Conservation (phyloP, 2,797 vertebrate genomes). For the Sebastiscus albofasciatus region DNA sequence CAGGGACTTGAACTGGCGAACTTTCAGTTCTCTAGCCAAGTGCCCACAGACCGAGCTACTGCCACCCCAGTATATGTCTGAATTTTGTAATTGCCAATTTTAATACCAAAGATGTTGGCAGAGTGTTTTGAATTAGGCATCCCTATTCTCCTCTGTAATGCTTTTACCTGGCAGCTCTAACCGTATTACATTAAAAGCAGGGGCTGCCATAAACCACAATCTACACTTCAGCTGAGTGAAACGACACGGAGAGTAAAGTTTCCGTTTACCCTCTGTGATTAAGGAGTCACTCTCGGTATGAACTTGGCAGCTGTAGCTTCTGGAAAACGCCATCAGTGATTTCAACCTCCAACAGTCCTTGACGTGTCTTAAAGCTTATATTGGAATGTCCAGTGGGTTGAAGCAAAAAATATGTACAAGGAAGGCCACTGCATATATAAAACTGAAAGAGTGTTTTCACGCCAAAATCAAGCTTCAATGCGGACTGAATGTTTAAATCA, state of each 20-base stretch:
- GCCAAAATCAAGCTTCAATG: neutral
- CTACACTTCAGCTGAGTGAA: slow-evolving; percentile 6
- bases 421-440: neutral
- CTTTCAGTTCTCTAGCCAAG: too few relatives aligned
- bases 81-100: neutral
- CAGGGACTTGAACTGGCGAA: too few relatives aligned
- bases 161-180: neutral
- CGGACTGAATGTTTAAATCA: neutral
- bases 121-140: neutral
- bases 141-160: neutral
- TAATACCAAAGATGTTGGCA: neutral
- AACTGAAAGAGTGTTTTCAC: neutral
- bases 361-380: neutral
- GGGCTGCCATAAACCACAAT: neutral
- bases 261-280: neutral
- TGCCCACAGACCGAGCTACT: too few relatives aligned
- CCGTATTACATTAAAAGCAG: neutral
- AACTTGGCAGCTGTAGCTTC: neutral
- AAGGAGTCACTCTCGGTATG: neutral
- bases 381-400: slow-evolving; percentile 1
- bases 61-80: neutral
- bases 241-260: neutral
- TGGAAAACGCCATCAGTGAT: neutral
- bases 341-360: slow-evolving; percentile 24
- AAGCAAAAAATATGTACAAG: neutral